Evolutionary conservation across 1,140 invertebrate genomes (phyloP).

Genomic region (Eurytemora carolleeae): DNA sequence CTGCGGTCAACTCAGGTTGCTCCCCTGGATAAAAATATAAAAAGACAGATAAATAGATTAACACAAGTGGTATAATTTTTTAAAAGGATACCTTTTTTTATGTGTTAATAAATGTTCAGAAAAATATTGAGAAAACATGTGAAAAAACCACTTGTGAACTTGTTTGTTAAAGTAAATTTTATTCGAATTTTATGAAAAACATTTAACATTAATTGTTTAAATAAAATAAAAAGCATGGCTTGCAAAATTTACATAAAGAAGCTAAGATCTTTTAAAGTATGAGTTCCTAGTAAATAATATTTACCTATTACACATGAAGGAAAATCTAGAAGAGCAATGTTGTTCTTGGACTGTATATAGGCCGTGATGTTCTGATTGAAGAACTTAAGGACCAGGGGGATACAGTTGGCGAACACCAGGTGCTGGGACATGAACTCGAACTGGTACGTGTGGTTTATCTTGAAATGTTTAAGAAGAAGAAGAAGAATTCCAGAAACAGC

Average conservation of each 20-base stretch:
- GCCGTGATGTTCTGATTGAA: slow-evolving; percentile 95
- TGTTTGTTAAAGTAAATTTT: too few relatives aligned
- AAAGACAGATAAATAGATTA: not conserved
- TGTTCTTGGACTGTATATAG: slow-evolving; percentile 86
- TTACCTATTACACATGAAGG: slow-evolving; percentile 71
- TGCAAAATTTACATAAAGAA: too few relatives aligned
- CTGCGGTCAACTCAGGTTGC: slow-evolving; percentile 75
- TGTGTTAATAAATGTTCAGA: too few relatives aligned
- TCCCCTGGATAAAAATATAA: slow-evolving; percentile 34
- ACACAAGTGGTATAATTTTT: too few relatives aligned
- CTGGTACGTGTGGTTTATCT: slow-evolving; percentile 97
- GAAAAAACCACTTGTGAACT: too few relatives aligned
- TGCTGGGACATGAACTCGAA: slow-evolving; percentile 99
- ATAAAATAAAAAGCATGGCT: too few relatives aligned
- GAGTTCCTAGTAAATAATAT: too few relatives aligned
- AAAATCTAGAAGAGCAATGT: slow-evolving; percentile 82
- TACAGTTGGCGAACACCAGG: slow-evolving; percentile 96
- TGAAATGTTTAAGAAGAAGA: slow-evolving; percentile 88
- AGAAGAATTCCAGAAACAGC: slow-evolving; percentile 83
- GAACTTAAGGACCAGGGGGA: slow-evolving; percentile 93
- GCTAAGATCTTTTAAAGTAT: too few relatives aligned
- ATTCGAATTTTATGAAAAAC: too few relatives aligned
- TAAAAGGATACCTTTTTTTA: too few relatives aligned
- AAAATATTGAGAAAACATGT: too few relatives aligned
- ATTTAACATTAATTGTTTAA: too few relatives aligned